A percentile compares a stretch with the other conserved stretches of the same genome.
These are phyloP conservation scores for Adela reaumurella DNA, from an alignment of 2,888 invertebrate species.

Conservation along the genomic window DNA sequence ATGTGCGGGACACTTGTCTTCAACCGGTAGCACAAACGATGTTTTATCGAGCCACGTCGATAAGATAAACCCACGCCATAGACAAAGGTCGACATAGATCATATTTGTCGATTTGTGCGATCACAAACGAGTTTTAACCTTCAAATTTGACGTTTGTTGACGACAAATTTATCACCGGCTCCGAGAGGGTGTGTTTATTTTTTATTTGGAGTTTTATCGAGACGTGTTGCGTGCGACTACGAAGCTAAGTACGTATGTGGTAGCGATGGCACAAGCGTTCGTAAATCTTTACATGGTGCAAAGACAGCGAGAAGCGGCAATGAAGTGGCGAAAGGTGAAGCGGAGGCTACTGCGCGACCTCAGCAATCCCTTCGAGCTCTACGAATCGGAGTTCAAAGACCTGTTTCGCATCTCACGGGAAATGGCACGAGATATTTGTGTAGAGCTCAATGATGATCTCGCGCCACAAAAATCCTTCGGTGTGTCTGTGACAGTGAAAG, in stretches of 20 bases:
- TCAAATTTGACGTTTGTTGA: neutral
- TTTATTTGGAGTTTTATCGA: too few species aligned
- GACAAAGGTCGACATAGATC: too few species aligned
- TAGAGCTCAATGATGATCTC: neutral
- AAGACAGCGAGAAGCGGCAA: neutral
- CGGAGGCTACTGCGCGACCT: neutral
- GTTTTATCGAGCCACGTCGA: too few species aligned
- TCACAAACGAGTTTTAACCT: neutral
- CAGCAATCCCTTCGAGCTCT: neutral
- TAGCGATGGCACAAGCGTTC: neutral
- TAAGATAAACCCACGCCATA: too few species aligned
- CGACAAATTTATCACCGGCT: neutral
- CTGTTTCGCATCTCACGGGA: neutral
- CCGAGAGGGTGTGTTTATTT: neutral
- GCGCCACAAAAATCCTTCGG: neutral
- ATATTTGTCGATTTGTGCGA: neutral
- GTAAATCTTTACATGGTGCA: neutral
- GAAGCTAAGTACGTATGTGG: too few species aligned
- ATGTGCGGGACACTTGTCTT: too few species aligned
- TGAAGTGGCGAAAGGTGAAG: neutral
- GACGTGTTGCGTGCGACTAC: too few species aligned
- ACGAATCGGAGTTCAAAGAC: neutral
- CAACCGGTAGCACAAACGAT: too few species aligned
- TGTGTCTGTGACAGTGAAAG: neutral
- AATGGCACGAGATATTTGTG: neutral